Percentiles rank a stretch among this genome's conserved stretches.
phyloP scores from a whole-genome alignment of 2,888 invertebrate species.

The Eurois occulta region DNA sequence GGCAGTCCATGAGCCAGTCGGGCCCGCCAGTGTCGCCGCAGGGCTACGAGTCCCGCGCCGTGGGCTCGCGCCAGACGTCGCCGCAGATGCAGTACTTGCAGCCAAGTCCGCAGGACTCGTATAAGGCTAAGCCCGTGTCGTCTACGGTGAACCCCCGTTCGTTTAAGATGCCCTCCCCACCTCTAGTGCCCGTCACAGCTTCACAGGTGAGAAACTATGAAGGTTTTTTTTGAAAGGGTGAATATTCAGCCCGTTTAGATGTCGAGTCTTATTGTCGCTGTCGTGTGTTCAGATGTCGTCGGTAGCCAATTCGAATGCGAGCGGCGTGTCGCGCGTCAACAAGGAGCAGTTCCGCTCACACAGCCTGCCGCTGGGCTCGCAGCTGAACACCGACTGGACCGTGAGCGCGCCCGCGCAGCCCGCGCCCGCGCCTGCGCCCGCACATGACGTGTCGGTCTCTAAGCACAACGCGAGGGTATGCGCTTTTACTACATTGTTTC shows the following conservation, averaged over 20 bases:
- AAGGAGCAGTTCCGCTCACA: conserved; percentile 91
- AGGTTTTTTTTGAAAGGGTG: neutral
- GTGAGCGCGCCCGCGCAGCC: conserved; percentile 76
- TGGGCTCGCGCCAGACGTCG: conserved; percentile 70
- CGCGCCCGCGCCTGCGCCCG: conserved; percentile 49
- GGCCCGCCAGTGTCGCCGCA: conserved; percentile 65
- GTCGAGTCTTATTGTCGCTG: conserved; percentile 11
- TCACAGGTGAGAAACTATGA: conserved; percentile 76
- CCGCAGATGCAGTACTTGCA: conserved; percentile 84
- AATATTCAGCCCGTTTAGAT: neutral
- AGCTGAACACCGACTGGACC: conserved; percentile 87
- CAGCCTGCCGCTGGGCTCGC: conserved; percentile 91
- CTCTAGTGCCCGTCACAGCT: conserved; percentile 77
- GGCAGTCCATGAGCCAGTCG: conserved; percentile 67
- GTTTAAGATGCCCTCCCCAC: conserved; percentile 89
- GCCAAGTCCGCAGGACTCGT: conserved; percentile 76
- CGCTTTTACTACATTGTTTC: conserved; percentile 14
- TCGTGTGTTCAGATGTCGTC: conserved; percentile 58
- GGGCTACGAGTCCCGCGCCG: conserved; percentile 69
- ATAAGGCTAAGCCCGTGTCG: conserved; percentile 78
- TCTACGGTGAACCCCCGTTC: conserved; percentile 73
- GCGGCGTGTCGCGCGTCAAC: conserved; percentile 59
- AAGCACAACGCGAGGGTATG: conserved; percentile 83
- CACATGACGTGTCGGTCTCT: conserved; percentile 75
- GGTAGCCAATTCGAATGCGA: conserved; percentile 50